Percentiles rank a stretch among this genome's conserved stretches.
These are phyloP conservation scores for Zophobas atratus DNA, from an alignment of 1,140 invertebrate species.

Conservation along the genomic window DNA sequence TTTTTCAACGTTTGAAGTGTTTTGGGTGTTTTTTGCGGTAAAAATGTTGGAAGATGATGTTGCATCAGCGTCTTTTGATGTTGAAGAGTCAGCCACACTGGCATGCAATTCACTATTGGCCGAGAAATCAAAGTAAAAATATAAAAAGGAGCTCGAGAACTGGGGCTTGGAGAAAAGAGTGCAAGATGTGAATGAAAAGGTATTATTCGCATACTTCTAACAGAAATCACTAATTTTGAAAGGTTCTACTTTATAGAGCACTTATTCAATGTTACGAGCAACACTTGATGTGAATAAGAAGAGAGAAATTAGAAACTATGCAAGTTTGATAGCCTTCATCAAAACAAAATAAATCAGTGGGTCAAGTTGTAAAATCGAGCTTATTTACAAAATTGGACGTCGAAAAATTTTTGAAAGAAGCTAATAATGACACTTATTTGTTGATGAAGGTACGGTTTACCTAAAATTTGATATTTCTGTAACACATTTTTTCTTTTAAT, in stretches of 20 bases:
- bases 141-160: no score
- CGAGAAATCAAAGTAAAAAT: no score
- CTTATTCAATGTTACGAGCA: neutral
- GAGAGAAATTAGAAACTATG: neutral
- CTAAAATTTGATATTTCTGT: neutral
- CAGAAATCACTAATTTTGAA: neutral
- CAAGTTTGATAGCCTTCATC: neutral
- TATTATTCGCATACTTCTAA: neutral
- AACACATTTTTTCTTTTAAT: neutral
- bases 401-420: neutral
- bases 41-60: no score
- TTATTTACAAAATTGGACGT: neutral
- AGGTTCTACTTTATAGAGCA: neutral
- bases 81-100: no score
- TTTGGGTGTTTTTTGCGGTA: no score
- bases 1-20: no score
- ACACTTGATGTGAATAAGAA: neutral
- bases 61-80: no score
- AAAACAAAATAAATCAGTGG: neutral
- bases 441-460: neutral
- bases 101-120: no score
- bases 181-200: no score
- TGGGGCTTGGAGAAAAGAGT: no score
- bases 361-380: neutral
- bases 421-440: no score